Conservation (phyloP, 2,113 vertebrate genomes). For the Salvelinus sp. region DNA sequence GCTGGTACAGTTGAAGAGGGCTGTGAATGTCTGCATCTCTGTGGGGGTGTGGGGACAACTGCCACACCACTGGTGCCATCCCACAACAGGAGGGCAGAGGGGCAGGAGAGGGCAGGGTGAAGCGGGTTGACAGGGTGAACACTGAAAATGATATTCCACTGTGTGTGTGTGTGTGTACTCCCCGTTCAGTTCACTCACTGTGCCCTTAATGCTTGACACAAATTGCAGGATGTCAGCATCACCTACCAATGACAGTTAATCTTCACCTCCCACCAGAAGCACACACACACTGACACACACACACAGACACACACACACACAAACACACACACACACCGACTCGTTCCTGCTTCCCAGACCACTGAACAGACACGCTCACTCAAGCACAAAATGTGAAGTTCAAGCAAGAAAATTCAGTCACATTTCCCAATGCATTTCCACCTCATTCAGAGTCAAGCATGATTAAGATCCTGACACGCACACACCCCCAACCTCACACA, state of each 20-base stretch:
- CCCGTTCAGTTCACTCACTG: not conserved
- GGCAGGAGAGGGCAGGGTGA: not conserved
- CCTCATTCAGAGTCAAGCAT: slow-evolving; percentile 46
- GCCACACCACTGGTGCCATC: not conserved
- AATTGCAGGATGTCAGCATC: slow-evolving; percentile 3
- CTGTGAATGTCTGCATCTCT: slow-evolving; percentile 59
- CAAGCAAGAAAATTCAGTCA: slow-evolving; percentile 60
- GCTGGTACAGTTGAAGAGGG: slow-evolving; percentile 58
- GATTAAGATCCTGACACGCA: slow-evolving; percentile 28
- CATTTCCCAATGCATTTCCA: slow-evolving; percentile 55
- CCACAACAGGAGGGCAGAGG: not conserved
- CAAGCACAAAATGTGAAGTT: slow-evolving; percentile 71
- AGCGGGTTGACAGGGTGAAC: not conserved
- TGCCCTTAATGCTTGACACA: not conserved
- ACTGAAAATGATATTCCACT: slow-evolving; percentile 9
- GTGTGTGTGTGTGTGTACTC: slow-evolving; percentile 16
- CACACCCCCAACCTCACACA: slow-evolving; percentile 16
- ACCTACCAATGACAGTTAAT: not conserved
- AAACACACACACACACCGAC: not conserved
- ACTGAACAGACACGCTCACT: slow-evolving; percentile 58
- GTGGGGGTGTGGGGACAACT: slow-evolving; percentile 44
- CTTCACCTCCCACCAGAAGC: not conserved
- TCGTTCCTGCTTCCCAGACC: slow-evolving; percentile 27
- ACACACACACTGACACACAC: slow-evolving; percentile 1
- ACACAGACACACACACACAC: slow-evolving; percentile 2